These are phyloP conservation scores for Drosophila murphyi DNA, from an alignment of 1,140 invertebrate genomes.

Conservation along the genomic window DNA sequence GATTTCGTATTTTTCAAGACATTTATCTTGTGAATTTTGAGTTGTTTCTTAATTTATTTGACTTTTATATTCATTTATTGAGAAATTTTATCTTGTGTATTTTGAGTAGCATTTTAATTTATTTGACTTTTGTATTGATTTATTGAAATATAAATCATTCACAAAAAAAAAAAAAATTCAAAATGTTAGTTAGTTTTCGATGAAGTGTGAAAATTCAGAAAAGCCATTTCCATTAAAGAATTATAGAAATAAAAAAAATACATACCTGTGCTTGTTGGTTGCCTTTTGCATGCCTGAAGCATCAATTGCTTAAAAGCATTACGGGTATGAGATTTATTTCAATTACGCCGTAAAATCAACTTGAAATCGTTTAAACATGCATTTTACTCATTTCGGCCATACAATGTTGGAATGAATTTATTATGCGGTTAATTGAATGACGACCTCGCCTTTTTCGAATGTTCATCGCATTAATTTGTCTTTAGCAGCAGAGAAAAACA, in stretches of 20 bases:
- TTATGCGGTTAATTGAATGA: conserved; percentile 44
- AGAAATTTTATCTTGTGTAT: too few relatives aligned
- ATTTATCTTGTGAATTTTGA: too few relatives aligned
- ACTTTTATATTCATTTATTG: too few relatives aligned
- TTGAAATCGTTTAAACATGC: conserved; percentile 66
- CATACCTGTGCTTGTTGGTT: conserved; percentile 8
- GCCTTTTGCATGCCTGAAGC: conserved; percentile 8
- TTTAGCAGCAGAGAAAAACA: conserved; percentile 52
- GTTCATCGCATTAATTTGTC: conserved; percentile 53
- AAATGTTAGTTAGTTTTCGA: background rate
- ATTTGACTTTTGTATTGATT: too few relatives aligned
- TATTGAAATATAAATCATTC: too few relatives aligned
- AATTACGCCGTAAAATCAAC: conserved; percentile 72
- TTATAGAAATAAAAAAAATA: background rate
- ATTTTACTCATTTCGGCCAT: conserved; percentile 26
- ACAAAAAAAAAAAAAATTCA: background rate
- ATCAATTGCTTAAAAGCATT: conserved; percentile 40
- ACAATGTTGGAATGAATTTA: conserved; percentile 47
- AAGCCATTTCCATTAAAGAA: background rate
- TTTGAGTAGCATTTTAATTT: too few relatives aligned
- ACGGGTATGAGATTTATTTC: conserved; percentile 47
- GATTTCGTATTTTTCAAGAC: background rate
- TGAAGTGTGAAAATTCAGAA: too few relatives aligned
- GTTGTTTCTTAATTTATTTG: too few relatives aligned
- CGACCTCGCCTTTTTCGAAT: conserved; percentile 14